Conservation (phyloP, 1,140 invertebrate species). For the Dysdera silvatica region DNA sequence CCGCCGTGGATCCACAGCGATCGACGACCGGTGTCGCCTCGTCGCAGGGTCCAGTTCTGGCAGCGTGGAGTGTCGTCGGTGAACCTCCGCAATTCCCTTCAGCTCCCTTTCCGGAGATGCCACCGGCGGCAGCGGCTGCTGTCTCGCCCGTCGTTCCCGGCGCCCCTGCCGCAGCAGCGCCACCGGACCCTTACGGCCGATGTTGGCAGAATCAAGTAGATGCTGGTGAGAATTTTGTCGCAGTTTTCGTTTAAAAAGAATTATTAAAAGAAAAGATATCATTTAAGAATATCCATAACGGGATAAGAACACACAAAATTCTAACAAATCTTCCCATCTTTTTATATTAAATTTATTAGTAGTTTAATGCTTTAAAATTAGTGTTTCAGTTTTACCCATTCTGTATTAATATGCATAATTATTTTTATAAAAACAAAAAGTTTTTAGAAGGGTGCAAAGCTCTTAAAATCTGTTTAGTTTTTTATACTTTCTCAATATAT, state of each 20-base stretch:
- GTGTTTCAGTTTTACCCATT: background rate
- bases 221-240: conserved; percentile 12
- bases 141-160: conserved; percentile 19
- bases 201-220: conserved; percentile 25
- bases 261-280: background rate
- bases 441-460: background rate
- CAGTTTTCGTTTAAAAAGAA: background rate
- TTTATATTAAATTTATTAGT: background rate
- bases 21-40: too few species aligned
- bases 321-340: background rate
- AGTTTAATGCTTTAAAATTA: background rate
- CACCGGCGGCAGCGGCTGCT: conserved; percentile 22
- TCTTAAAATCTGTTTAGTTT: background rate
- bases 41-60: too few species aligned
- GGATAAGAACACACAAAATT: background rate
- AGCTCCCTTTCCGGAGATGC: conserved; percentile 19
- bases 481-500: background rate
- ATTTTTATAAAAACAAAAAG: background rate
- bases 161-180: too few species aligned
- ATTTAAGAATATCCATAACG: background rate
- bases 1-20: too few species aligned
- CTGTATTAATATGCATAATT: background rate
- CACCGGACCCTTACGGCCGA: conserved; percentile 17
- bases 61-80: too few species aligned
- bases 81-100: conserved; percentile 9